phyloP scores from a whole-genome alignment of 2,797 vertebrate genomes.

The Sciurus carolinensis region DNA sequence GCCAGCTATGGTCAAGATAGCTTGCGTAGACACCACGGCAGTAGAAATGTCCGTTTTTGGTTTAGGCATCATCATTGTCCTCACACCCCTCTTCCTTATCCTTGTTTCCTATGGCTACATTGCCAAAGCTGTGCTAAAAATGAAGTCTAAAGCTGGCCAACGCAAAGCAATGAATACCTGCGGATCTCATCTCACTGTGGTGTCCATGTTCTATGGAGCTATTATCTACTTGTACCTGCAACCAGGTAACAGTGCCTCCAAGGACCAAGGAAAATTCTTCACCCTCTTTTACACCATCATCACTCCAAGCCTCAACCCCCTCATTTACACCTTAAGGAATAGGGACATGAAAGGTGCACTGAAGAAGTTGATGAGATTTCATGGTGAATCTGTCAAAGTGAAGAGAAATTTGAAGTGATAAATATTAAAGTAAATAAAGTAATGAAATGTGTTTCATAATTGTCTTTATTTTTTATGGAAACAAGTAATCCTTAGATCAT shows the following conservation, averaged over 20 bases:
- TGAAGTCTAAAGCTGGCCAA: slow-evolving; percentile 82
- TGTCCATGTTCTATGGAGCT: slow-evolving; percentile 84
- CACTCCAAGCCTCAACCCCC: slow-evolving; percentile 79
- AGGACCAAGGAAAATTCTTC: slow-evolving; percentile 74
- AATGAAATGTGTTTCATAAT: not conserved
- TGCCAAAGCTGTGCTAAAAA: slow-evolving; percentile 84
- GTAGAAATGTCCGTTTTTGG: slow-evolving; percentile 78
- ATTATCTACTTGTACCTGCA: slow-evolving; percentile 81
- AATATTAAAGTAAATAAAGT: not conserved
- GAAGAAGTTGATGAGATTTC: slow-evolving; percentile 44
- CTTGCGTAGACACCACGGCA: slow-evolving; percentile 74
- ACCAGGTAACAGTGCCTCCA: slow-evolving; percentile 72
- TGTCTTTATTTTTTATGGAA: not conserved
- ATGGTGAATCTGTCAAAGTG: not conserved
- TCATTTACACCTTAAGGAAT: slow-evolving; percentile 81
- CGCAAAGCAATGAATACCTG: slow-evolving; percentile 90
- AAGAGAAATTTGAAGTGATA: not conserved
- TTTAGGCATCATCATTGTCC: slow-evolving; percentile 71
- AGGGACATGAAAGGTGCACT: slow-evolving; percentile 79
- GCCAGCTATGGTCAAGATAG: slow-evolving; percentile 74
- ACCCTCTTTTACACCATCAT: slow-evolving; percentile 72
- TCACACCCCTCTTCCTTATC: slow-evolving; percentile 83
- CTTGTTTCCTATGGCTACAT: slow-evolving; percentile 88
- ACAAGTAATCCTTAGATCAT: not conserved
- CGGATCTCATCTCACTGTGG: slow-evolving; percentile 83